Conservation (phyloP, 2,888 invertebrate genomes). For the Drosophila macrospina region DNA sequence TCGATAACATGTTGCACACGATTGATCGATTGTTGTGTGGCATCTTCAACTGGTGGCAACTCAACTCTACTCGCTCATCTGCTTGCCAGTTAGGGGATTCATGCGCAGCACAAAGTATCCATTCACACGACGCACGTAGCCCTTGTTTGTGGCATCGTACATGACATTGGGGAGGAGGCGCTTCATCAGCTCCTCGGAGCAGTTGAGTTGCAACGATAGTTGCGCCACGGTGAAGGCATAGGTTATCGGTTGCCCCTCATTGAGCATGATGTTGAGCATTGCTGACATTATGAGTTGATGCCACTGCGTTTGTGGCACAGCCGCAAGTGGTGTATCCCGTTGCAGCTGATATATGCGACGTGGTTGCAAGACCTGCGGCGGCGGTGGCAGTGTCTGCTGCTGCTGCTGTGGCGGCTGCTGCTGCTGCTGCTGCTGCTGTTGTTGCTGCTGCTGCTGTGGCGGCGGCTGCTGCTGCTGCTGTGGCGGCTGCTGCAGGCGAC, state of each 20-base stretch:
- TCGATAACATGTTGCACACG: too few species aligned
- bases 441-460: neutral
- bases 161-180: conserved; percentile 33
- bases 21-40: too few species aligned
- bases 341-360: neutral
- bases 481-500: conserved; percentile 1
- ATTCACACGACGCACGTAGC: conserved; percentile 31
- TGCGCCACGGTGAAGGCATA: conserved; percentile 13
- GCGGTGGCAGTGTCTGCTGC: too few species aligned
- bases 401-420: neutral
- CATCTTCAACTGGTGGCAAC: neutral
- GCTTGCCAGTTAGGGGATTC: neutral
- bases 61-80: neutral
- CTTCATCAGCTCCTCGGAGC: conserved; percentile 18
- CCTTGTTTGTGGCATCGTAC: conserved; percentile 37
- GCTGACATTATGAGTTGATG: conserved; percentile 14
- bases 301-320: conserved; percentile 5
- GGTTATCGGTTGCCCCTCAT: conserved; percentile 14
- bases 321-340: neutral
- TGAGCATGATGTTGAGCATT: conserved; percentile 23
- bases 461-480: neutral
- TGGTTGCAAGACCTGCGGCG: neutral
- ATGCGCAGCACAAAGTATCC: neutral
- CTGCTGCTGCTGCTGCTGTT: neutral
- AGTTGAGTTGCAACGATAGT: conserved; percentile 20